Base-by-base conservation (phyloP, 1,140 invertebrate species). In the Agraylea sexmaculata region DNA sequence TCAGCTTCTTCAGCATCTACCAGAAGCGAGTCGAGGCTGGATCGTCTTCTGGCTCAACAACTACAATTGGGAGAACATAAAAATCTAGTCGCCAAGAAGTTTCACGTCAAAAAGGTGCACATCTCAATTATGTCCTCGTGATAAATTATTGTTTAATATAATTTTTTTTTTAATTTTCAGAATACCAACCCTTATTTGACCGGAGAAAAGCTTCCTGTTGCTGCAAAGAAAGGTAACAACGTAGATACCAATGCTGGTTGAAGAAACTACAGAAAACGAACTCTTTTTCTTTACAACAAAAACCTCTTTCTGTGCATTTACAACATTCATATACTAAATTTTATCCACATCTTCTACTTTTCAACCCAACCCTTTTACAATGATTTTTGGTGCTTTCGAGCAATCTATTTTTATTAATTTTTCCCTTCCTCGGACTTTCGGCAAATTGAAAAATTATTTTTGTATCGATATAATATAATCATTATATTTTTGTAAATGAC, bases 151-250 rank as follows among this genome's bases (percentile, higher is more conserved):
- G n/a, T n/a, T n/a, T n/a, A n/a, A n/a, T n/a, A n/a, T 25, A 25
- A 25, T 25, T 25, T 25, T 25, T 7, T n/a, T 16, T 35, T 38
- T 21, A 29, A 47, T 40, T 66, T 76, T 48, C 60, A 80, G 77
- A 67, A 69, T 33, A 61, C 66, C 32, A 88, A 88, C 63, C 85
- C 85, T 13, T 90, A 75, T 50, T 69, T 89, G 39, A 69, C 66
- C 50, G 85, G 84, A 8, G 84, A 88, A 54, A 82, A 82, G 49
- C 63, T 90, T 38, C 85, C 85, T 11, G 82, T 88, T 42, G 86
- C 86, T 22, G 86, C 86, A 22, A 90, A 90, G 59, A 90, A 90
- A 59, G 86, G 85, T 51, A 76, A 77, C 51, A 73, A 83, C 47
- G 71, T 82, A 7, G 56, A 66, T 52, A 46, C 23, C 5, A 27